Percentiles rank a stretch among this genome's conserved stretches.
Evolutionary conservation across 1,140 invertebrate species (phyloP).

Genomic region (Kradibia gibbosae): DNA sequence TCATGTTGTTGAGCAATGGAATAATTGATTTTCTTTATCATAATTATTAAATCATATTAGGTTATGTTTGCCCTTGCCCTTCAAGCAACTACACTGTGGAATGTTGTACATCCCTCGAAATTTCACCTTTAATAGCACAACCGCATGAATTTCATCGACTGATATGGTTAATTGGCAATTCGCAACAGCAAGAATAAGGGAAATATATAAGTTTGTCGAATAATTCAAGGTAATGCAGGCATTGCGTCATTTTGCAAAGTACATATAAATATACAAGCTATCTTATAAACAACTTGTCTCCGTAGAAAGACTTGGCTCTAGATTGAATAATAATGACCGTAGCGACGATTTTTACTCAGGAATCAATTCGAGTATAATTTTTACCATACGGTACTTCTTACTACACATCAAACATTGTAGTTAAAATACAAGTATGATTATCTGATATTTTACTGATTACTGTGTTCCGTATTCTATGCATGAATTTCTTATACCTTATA

Average conservation of each 20-base stretch:
- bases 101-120: not conserved
- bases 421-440: not conserved
- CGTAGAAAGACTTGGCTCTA: not conserved
- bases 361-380: slow-evolving; percentile 34
- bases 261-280: slow-evolving; percentile 14
- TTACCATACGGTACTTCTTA: slow-evolving; percentile 47
- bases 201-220: slow-evolving; percentile 31
- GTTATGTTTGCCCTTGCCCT: slow-evolving; percentile 31
- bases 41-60: slow-evolving; percentile 14
- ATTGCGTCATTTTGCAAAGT: slow-evolving; percentile 47
- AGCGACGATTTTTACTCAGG: not conserved
- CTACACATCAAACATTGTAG: slow-evolving; percentile 1
- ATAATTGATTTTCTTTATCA: not conserved
- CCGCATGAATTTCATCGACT: slow-evolving; percentile 1
- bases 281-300: not conserved
- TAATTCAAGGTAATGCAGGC: slow-evolving; percentile 23
- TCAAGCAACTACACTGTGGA: not conserved
- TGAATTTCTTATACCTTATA: not conserved
- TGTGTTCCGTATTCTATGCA: slow-evolving; percentile 20
- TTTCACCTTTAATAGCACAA: not conserved
- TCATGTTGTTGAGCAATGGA: slow-evolving; percentile 23
- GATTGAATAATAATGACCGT: not conserved
- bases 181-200: not conserved
- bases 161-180: not conserved
- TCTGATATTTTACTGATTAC: no score